Conservation (phyloP, 2,888 invertebrate species). For the Dexiosoma caninum region DNA sequence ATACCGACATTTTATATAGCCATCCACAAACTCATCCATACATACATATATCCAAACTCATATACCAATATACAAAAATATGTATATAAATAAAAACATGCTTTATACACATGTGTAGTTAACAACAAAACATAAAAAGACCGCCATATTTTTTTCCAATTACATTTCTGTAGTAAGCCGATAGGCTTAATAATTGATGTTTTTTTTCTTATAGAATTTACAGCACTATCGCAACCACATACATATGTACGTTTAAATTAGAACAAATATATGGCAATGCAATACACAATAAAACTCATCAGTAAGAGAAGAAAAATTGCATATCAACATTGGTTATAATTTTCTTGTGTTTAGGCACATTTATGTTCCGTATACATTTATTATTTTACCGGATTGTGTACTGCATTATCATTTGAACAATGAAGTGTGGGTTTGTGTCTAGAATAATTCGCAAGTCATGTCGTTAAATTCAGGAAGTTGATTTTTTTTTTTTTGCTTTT, state of each 20-base stretch:
- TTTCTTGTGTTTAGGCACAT: not conserved
- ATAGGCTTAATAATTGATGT: slow-evolving; percentile 44
- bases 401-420: slow-evolving; percentile 40
- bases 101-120: not conserved
- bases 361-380: not conserved
- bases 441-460: slow-evolving; percentile 41
- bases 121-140: not conserved
- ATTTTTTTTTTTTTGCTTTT: not conserved
- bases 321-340: not conserved
- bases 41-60: not conserved
- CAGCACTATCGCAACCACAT: not conserved
- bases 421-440: slow-evolving; percentile 43
- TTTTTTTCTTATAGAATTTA: not conserved
- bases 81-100: not conserved
- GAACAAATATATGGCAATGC: not conserved
- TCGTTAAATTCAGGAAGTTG: slow-evolving; percentile 44
- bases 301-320: not conserved
- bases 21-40: not conserved
- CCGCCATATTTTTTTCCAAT: slow-evolving; percentile 11
- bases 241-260: not conserved
- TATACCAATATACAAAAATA: too few species aligned
- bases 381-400: not conserved
- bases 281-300: not conserved
- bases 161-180: slow-evolving; percentile 21
- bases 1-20: not conserved